These are phyloP conservation scores for Solenopsis fugax DNA, from an alignment of 1,140 invertebrate genomes.

Conservation along the genomic window DNA sequence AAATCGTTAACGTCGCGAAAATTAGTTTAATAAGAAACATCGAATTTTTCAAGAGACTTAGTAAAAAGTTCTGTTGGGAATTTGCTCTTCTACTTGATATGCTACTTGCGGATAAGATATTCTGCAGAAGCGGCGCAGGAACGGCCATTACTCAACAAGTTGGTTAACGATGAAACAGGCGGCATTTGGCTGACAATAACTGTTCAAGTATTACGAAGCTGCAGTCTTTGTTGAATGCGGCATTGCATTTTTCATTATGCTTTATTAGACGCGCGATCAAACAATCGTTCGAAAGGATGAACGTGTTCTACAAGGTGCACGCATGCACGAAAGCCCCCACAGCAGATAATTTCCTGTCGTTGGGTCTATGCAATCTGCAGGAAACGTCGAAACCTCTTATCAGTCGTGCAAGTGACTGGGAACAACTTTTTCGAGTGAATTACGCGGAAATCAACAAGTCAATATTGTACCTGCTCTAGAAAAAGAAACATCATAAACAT, in stretches of 20 bases:
- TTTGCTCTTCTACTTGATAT: not conserved
- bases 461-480: constrained; percentile 46
- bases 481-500: not conserved
- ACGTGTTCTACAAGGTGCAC: not conserved
- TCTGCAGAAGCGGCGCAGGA: not conserved
- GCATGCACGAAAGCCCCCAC: not conserved
- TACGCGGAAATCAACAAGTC: constrained; percentile 75
- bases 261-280: constrained; percentile 7
- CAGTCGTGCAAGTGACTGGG: constrained; percentile 9
- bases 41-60: constrained; percentile 3
- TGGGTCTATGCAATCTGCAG: constrained; percentile 50
- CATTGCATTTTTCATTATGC: constrained; percentile 21
- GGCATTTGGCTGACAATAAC: constrained; percentile 33
- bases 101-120: constrained; percentile 6
- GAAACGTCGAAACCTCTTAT: constrained; percentile 58
- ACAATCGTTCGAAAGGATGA: not conserved
- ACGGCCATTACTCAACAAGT: constrained; percentile 24
- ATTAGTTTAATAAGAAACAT: not conserved
- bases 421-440: constrained; percentile 30
- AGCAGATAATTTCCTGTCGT: constrained; percentile 37
- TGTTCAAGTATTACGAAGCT: constrained; percentile 31
- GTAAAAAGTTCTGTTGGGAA: not conserved
- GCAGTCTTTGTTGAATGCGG: constrained; percentile 9
- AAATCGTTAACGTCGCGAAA: not conserved
- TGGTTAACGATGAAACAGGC: constrained; percentile 11